Evolutionary conservation across 2,888 invertebrate species (phyloP), one percentile per base, ranked within the genome.

Genomic region (Chalcis sispes): DNA sequence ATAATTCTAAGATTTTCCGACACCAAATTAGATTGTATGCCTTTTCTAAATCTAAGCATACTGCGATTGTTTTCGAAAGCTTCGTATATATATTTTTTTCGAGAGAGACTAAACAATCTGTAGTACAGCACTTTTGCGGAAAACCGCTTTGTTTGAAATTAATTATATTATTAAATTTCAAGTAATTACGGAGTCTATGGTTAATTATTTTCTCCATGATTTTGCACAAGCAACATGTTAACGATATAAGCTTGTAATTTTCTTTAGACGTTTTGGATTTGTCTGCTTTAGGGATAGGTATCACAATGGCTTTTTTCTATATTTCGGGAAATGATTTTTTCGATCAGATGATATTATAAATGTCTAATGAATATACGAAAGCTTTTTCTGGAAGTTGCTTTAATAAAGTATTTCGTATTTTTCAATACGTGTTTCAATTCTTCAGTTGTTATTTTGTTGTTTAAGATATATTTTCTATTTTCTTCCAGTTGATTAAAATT

Each of bases 381-480:
- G 48, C 48, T 48, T 18, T 15, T 5, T 48, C 48, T 1, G 48
- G 48, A n/a, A 50, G 18, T n/a, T 50, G n/a, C 7, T 20, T 50
- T 50, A 36, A 36, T 10, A 36, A 36, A 10, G 10, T 36, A 10
- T 36, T 36, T 36, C 5, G 36, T 7, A 36, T 36, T 36, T 4
- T 36, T 36, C 10, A 36, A 36, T 7, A 10, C 10, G 36, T 7
- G 10, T 36, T 4, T 36, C 4, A 36, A 10, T 36, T 36, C 36
- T 36, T 36, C 36, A 36, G 4, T 7, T 4, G 36, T 36, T 7
- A 46, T 54, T 64, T 71, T 0, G 79, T 66, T 54, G 74, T 79
- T 32, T 71, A 75, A 77, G 72, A 79, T 0, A 75, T 50, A 5
- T 61, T 10, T 5, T 36, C n/a, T 8, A 1, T 72, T 40, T 4